Conservation (phyloP, 2,797 vertebrate genomes). For the Liparis tanakae region DNA sequence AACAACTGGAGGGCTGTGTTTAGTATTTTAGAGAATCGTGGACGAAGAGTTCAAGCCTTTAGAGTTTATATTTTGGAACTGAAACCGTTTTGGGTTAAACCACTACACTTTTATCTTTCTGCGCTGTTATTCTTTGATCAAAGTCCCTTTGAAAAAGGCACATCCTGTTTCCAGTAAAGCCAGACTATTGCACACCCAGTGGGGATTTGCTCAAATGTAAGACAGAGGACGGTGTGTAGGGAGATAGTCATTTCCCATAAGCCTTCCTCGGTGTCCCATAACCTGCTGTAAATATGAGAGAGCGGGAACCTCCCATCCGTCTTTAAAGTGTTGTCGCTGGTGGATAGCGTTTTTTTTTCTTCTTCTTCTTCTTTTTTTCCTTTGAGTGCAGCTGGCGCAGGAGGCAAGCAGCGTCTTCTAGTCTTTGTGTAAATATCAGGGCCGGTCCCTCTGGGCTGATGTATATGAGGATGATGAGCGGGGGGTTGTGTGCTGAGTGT, state of each 20-base stretch:
- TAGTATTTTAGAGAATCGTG: background rate
- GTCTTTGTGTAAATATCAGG: conserved; percentile 58
- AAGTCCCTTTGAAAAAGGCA: conserved; percentile 3
- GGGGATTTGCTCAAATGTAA: conserved; percentile 33
- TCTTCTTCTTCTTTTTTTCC: background rate
- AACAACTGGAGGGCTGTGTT: background rate
- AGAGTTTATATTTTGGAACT: background rate
- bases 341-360: background rate
- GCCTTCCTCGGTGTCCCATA: conserved; percentile 50
- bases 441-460: conserved; percentile 35
- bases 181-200: conserved; percentile 26
- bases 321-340: conserved; percentile 20
- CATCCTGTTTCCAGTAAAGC: conserved; percentile 16
- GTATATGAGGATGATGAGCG: conserved; percentile 22
- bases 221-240: conserved; percentile 16
- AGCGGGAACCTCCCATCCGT: conserved; percentile 20
- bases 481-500: conserved; percentile 11
- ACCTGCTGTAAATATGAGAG: conserved; percentile 25
- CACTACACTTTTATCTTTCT: background rate
- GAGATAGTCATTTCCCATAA: conserved; percentile 37
- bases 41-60: background rate
- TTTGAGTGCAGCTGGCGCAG: conserved; percentile 32
- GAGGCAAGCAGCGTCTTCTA: conserved; percentile 13
- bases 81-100: background rate
- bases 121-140: conserved; percentile 4